A percentile compares a stretch with the other conserved stretches of the same genome.
phyloP scores from a whole-genome alignment of 1,140 invertebrate species.

The Epicauta chinensis region DNA sequence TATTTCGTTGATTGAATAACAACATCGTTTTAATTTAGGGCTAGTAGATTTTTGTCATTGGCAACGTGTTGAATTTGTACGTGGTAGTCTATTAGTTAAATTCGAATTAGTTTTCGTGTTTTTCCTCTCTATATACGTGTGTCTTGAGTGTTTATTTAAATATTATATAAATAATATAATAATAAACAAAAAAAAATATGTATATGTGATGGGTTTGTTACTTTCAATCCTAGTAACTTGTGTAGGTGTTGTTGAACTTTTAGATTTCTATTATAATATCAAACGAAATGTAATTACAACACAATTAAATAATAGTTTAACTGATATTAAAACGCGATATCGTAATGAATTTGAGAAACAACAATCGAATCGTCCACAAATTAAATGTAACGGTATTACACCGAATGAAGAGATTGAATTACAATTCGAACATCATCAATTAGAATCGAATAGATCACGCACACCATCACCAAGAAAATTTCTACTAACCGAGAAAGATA shows the following conservation, averaged over 20 bases:
- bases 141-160: constrained; percentile 14
- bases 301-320: neutral
- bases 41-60: too few relatives aligned
- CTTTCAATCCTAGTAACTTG: constrained; percentile 66
- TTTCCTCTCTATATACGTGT: too few relatives aligned
- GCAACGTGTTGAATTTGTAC: too few relatives aligned
- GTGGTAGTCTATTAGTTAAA: too few relatives aligned
- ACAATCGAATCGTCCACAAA: neutral
- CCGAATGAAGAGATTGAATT: constrained; percentile 25
- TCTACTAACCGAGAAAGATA: constrained; percentile 21
- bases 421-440: constrained; percentile 10
- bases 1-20: too few relatives aligned
- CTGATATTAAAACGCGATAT: constrained; percentile 1
- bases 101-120: too few relatives aligned
- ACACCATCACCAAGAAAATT: constrained; percentile 22
- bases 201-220: constrained; percentile 55
- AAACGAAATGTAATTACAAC: constrained; percentile 22
- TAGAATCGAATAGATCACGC: constrained; percentile 11
- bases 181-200: too few relatives aligned
- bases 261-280: constrained; percentile 52
- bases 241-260: constrained; percentile 60
- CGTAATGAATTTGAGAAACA: neutral
- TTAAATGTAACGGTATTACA: neutral
- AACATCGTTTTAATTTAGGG: too few relatives aligned
- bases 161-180: constrained; percentile 17